Base-by-base conservation (phyloP, 1,140 invertebrate species). In the Hycleus phaleratus region DNA sequence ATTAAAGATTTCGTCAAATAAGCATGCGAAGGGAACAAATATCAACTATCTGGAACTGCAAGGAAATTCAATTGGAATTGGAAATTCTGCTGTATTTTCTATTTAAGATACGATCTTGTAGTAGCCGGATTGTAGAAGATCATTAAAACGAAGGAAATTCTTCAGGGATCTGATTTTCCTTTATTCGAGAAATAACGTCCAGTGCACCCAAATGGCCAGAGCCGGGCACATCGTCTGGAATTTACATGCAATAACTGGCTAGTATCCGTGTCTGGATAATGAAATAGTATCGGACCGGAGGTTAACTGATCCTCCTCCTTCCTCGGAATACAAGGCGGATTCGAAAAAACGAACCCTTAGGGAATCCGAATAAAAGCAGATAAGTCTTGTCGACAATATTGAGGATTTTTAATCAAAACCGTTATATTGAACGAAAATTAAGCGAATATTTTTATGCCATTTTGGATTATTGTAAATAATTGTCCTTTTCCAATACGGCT, bases 201-300 rank as follows among this genome's bases (percentile, higher is more conserved):
- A 18, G 55, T 43, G 49, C 55, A 56, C 38, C 49, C 49, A 60
- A 50, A 53, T 60, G 56, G 61, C 59, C 47, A 40, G 42, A 32
- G 44, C 49, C 48, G 42, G 18, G 51, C 24, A 44, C 48, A 50
- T 62, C 50, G 60, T 52, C 60, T 56, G 62, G 66, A 68, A 68
- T 68, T 66, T 68, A 61, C 66, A 68, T 68, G 66, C 64, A 68
- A 68, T 66, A 68, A 68, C 66, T 62, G 64, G 62, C 58, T 53
- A 49, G 55, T 56, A 46, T 18, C 57, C 12, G 55, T 50, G 38
- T 60, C 32, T 38, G 52, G 47, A 52, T 57, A 64, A 59, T 57
- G 63, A 63, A 63, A 63, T 63, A 59, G 51, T 56, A 60, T 53
- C 54, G 38, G 61, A 53, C 39, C 48, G 24, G 51, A 18, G 52